Percentiles rank a stretch among this genome's conserved stretches.
phyloP scores from a whole-genome alignment of 2,888 invertebrate genomes.

The Pheosia tremula region DNA sequence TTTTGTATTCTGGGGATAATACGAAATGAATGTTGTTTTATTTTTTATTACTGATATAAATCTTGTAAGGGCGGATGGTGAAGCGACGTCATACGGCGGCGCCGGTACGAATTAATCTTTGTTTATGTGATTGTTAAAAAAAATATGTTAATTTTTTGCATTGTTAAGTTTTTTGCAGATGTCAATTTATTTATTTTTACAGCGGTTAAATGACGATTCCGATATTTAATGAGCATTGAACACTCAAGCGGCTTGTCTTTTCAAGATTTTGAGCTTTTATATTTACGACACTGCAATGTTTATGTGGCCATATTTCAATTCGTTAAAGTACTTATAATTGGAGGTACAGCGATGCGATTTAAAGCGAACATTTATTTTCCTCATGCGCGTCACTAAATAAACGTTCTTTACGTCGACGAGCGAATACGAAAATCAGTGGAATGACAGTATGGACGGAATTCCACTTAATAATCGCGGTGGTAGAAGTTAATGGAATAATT shows the following conservation, averaged over 20 bases:
- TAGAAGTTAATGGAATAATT: constrained; percentile 82
- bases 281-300: constrained; percentile 19
- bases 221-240: constrained; percentile 7
- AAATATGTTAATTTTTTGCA: constrained; percentile 59
- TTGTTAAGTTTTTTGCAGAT: constrained; percentile 51
- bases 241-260: constrained; percentile 20
- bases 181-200: constrained; percentile 54
- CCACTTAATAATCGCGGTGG: constrained; percentile 73
- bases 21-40: constrained; percentile 48
- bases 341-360: background rate
- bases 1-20: constrained; percentile 13
- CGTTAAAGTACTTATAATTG: constrained; percentile 13
- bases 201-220: constrained; percentile 42
- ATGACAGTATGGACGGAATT: constrained; percentile 63
- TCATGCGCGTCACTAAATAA: constrained; percentile 13
- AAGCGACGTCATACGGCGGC: constrained; percentile 75
- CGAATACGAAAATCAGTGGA: constrained; percentile 39
- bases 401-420: constrained; percentile 17
- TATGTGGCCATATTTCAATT: constrained; percentile 25
- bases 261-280: constrained; percentile 22
- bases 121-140: constrained; percentile 71
- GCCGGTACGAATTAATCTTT: constrained; percentile 71
- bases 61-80: constrained; percentile 63
- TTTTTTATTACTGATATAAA: constrained; percentile 58
- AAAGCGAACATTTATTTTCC: background rate